phyloP scores from a whole-genome alignment of 2,888 invertebrate species.

The Zhengitettix transpicula region DNA sequence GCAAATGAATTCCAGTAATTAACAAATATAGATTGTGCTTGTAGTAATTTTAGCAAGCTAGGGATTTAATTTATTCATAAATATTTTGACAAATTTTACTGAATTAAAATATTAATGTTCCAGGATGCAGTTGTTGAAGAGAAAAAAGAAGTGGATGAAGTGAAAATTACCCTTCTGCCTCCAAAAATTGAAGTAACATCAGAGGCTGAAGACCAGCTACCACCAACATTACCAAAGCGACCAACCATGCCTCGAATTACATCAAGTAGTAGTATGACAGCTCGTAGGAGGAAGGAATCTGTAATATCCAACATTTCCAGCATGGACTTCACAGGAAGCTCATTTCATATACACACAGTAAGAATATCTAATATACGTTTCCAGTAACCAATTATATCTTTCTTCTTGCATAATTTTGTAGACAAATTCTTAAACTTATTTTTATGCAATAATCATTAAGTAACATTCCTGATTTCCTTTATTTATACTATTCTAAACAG shows the following conservation, averaged over 20 bases:
- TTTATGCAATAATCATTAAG: no score
- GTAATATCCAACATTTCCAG: constrained; percentile 55
- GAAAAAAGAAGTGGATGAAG: neutral
- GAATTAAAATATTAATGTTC: no score
- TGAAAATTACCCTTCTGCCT: neutral
- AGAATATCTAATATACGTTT: neutral
- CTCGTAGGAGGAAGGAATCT: constrained; percentile 42
- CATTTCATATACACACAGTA: constrained; percentile 46
- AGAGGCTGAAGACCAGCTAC: neutral
- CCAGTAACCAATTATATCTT: no score
- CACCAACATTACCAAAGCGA: neutral
- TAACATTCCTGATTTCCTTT: no score
- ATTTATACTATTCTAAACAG: no score
- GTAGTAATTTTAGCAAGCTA: no score
- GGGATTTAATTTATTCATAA: no score
- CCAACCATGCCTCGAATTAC: constrained; percentile 5
- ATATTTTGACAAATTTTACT: no score
- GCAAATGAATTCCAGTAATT: no score
- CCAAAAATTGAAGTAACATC: neutral
- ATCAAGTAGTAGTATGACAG: constrained; percentile 11
- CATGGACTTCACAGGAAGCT: constrained; percentile 59
- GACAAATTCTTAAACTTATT: no score
- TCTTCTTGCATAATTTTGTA: no score
- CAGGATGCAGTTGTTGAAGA: neutral
- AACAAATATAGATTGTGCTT: no score